Conservation (phyloP, 1,140 invertebrate species). For the Bombus difficillimus region DNA sequence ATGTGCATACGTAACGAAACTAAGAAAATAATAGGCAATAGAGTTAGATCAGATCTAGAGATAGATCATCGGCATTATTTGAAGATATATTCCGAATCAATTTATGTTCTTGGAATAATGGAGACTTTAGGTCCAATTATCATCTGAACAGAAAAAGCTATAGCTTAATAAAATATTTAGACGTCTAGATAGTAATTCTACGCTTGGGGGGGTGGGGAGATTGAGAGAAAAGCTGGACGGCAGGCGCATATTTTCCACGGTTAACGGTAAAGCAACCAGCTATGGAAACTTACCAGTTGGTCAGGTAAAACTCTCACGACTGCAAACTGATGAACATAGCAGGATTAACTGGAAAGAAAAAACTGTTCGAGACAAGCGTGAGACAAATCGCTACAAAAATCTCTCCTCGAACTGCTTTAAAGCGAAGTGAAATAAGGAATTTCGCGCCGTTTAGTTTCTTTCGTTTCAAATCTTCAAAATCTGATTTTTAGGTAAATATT, state of each 20-base stretch:
- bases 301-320: slow-evolving; percentile 15
- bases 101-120: neutral
- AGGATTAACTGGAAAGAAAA: neutral
- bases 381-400: slow-evolving; percentile 14
- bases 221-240: neutral
- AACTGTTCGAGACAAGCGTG: neutral
- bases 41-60: no score
- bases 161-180: neutral
- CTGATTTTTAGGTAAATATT: neutral
- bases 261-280: neutral
- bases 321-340: slow-evolving; percentile 10
- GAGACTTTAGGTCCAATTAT: neutral
- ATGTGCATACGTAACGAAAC: no score
- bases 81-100: neutral
- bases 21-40: no score
- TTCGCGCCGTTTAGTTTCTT: neutral
- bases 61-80: neutral
- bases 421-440: neutral
- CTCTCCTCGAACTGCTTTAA: no score
- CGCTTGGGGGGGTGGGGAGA: neutral
- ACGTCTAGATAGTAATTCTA: neutral
- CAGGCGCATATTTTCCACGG: slow-evolving; percentile 12
- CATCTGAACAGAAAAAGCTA: neutral
- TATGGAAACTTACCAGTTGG: slow-evolving; percentile 23
- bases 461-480: neutral